A percentile compares a stretch with the other conserved stretches of the same genome.
These are phyloP conservation scores for Botrylloides violaceus DNA, from an alignment of 23 tunicate genomes.

Conservation along the genomic window DNA sequence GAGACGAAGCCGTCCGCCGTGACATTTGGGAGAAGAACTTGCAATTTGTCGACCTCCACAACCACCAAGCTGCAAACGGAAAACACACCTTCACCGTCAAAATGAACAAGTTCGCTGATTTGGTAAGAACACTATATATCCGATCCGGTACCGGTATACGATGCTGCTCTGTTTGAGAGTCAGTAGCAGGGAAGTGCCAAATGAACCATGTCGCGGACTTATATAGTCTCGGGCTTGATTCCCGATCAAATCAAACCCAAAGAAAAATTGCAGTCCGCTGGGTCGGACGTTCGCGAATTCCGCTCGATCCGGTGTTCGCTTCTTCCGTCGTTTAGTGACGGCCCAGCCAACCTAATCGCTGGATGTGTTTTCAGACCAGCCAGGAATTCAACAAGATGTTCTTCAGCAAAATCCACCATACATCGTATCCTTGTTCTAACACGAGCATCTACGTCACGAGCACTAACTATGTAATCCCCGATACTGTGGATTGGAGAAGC, in stretches of 20 bases:
- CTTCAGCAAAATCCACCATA: slow-evolving; percentile 17
- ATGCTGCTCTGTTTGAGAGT: no score
- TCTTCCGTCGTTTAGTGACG: no score
- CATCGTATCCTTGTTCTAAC: background rate
- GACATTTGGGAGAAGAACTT: slow-evolving; percentile 55
- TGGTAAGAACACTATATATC: slow-evolving; percentile 32
- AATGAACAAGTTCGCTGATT: slow-evolving; percentile 70
- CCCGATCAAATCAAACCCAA: no score
- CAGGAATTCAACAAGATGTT: slow-evolving; percentile 38
- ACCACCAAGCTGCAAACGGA: slow-evolving; percentile 54
- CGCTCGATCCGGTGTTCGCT: no score
- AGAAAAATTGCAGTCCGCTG: no score
- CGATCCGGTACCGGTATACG: no score
- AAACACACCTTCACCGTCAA: slow-evolving; percentile 47
- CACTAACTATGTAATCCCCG: slow-evolving; percentile 7
- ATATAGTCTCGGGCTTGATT: no score
- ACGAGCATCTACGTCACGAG: slow-evolving; percentile 6
- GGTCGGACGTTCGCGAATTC: no score
- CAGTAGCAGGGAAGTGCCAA: no score
- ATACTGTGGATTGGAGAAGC: slow-evolving; percentile 80
- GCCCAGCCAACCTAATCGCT: no score
- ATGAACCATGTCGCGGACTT: no score
- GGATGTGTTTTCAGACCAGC: no score
- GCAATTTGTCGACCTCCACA: slow-evolving; percentile 41
- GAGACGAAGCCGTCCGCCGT: slow-evolving; percentile 41